Base-by-base conservation (phyloP, 1,140 invertebrate genomes). In the Eupristina koningsbergeri region DNA sequence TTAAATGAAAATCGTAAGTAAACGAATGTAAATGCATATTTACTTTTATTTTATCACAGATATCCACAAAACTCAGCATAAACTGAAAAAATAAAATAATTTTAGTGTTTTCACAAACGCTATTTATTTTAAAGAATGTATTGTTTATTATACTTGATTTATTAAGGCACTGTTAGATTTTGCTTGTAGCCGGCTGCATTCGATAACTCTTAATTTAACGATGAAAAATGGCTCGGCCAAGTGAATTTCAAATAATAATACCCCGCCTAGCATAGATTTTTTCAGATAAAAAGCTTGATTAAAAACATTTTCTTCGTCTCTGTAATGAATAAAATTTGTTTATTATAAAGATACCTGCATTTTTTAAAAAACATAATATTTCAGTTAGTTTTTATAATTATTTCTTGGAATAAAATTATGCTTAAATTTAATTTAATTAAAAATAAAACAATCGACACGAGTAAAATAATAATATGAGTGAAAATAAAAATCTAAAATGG, bases 11-110 rank as follows among this genome's bases (percentile, higher is more conserved):
- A 90, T 98, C 97, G 87, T 97, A 97, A 0, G 96, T 96, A 89
- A 98, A 98, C 1, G 97, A 97, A 91, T 98, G 97, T 50, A 97
- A 92, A 91, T 98, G 97, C 93, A 96, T 95, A 53, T 93, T 93
- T 61, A 94, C 92, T 91, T 96, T 96, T 41, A 96, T 94, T 88
- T 95, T 95, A 88, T 97, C 96, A 90, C 95, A 95, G 88, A 96
- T 95, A 88, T 96, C 96, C 86, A 97, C 90, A 90, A 97, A 97
- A 86, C 94, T 94, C 73, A 95, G 86, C 53, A 94, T 94, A 88
- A 96, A 94, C 95, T 96, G 90, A 73, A 93, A 93, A 86, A 41
- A 86, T 86, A 81, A 45, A 34, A 34, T 81, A 58, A 71, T 64
- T 63, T 58, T 41, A 34, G 17, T 61, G 63, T 3, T 58, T 2